Evolutionary conservation across 2,888 invertebrate genomes (phyloP).

Genomic region (Gnatocerus cornutus): DNA sequence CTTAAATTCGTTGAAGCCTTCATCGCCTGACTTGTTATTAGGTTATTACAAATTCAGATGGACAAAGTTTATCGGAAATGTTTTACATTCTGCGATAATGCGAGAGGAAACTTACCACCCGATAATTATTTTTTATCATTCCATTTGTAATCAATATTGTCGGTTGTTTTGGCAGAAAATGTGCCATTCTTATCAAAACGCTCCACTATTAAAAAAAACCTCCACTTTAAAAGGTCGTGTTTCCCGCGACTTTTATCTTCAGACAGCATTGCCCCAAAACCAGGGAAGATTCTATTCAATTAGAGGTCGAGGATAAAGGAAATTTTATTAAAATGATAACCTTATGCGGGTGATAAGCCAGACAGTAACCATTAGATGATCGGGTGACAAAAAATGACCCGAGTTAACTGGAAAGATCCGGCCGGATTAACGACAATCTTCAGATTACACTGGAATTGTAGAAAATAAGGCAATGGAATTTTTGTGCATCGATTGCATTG

Average conservation of each 20-base stretch:
- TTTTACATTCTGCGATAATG: slow-evolving; percentile 40
- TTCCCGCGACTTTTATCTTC: neutral
- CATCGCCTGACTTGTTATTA: slow-evolving; percentile 10
- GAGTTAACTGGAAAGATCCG: slow-evolving; percentile 9
- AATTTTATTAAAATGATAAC: slow-evolving; percentile 15
- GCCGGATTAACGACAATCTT: neutral
- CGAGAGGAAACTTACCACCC: slow-evolving; percentile 40
- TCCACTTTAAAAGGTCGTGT: neutral
- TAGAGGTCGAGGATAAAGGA: slow-evolving; percentile 21
- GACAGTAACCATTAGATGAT: slow-evolving; percentile 12
- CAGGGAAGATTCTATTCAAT: neutral
- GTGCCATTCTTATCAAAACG: too few species aligned
- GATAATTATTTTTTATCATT: slow-evolving; percentile 33
- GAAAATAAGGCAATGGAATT: neutral
- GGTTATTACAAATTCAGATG: slow-evolving; percentile 17
- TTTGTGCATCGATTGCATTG: neutral
- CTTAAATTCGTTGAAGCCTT: neutral
- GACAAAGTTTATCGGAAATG: slow-evolving; percentile 46
- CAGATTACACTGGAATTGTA: neutral
- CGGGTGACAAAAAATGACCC: slow-evolving; percentile 25
- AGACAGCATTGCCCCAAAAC: neutral
- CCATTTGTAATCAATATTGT: neutral
- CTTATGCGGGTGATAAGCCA: slow-evolving; percentile 16
- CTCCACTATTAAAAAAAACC: too few species aligned
- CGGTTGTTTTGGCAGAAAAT: neutral